Evolutionary conservation across 2,113 vertebrate genomes (phyloP).

Genomic region (Colaptes auratus): DNA sequence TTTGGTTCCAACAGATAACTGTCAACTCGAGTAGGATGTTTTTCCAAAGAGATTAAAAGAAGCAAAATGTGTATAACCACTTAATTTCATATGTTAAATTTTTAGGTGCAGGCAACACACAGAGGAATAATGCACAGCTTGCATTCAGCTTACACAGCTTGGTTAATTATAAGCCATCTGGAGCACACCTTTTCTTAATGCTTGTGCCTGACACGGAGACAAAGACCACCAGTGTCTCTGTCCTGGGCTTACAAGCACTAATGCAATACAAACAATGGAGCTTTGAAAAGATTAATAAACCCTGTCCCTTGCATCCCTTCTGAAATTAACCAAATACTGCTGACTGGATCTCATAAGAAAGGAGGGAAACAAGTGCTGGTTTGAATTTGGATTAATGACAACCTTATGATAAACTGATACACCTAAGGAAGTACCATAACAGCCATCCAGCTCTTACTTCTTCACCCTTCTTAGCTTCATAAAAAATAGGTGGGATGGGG

Average conservation of each 20-base stretch:
- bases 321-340: not conserved
- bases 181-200: not conserved
- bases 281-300: not conserved
- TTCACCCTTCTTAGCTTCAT: not conserved
- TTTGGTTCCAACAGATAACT: not conserved
- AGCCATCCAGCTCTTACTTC: not conserved
- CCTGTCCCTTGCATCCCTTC: not conserved
- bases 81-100: not conserved
- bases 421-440: not conserved
- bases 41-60: not conserved
- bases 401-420: not conserved
- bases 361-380: not conserved
- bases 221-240: not conserved
- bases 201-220: not conserved
- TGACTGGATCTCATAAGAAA: not conserved
- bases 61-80: not conserved
- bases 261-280: not conserved
- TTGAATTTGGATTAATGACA: not conserved
- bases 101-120: not conserved
- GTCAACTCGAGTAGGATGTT: not conserved
- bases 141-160: not conserved
- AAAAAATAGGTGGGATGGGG: fast-evolving
- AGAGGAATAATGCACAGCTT: not conserved
- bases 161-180: not conserved
- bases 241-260: not conserved